These are phyloP conservation scores for Ceyx erithaca DNA, from an alignment of 2,797 vertebrate genomes.

Conservation along the genomic window DNA sequence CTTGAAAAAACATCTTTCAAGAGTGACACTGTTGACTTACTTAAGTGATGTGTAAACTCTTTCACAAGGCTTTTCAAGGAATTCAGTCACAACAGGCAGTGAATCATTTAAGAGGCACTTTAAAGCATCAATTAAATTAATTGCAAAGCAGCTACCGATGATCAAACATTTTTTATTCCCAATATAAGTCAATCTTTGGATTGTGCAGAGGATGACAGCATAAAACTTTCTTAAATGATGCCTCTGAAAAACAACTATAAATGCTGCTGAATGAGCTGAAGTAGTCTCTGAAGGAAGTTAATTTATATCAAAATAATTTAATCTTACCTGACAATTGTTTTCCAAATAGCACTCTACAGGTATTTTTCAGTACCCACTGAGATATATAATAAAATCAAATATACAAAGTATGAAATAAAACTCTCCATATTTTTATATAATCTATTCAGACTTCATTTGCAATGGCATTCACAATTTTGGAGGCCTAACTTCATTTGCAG, in stretches of 20 bases:
- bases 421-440: background rate
- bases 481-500: background rate
- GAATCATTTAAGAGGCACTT: slow-evolving; percentile 36
- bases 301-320: background rate
- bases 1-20: slow-evolving; percentile 2
- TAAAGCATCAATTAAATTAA: background rate
- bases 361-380: background rate
- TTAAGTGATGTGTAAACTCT: slow-evolving; percentile 54
- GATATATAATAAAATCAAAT: background rate
- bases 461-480: background rate
- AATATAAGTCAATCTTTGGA: background rate
- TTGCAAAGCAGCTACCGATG: background rate
- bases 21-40: slow-evolving; percentile 13
- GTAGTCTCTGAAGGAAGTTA: background rate
- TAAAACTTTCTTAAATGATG: background rate
- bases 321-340: background rate
- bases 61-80: slow-evolving; percentile 58
- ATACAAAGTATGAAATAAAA: background rate
- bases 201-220: background rate
- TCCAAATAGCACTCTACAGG: background rate
- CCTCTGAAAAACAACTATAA: background rate
- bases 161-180: background rate
- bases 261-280: background rate
- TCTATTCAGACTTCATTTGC: background rate
- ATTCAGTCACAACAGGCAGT: slow-evolving; percentile 29